Base-by-base conservation (phyloP, 1,140 invertebrate genomes). In the Aphaenogaster floridana region DNA sequence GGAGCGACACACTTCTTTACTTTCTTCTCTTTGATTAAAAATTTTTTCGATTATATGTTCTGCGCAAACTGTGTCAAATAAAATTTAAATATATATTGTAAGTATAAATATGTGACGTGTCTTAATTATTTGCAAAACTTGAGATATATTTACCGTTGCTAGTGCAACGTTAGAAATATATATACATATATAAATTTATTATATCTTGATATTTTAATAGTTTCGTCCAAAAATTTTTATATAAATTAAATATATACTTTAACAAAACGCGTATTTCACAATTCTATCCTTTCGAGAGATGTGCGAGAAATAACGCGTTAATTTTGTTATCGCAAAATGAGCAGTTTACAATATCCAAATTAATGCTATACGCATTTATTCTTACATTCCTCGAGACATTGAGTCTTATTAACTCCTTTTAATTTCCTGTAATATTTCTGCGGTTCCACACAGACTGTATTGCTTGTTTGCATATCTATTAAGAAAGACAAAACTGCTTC, bases 401-500 rank as follows among this genome's bases (percentile, higher is more conserved):
- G 76, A 64, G 74, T 74, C 74, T 88, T 89, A 86, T 81, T 86
- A 86, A 86, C 64, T 69, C 68, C 39, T 89, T 81, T 86, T 90
- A 63, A 86, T 89, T 89, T 86, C 68, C 54, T 69, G 86, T 71
- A 66, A 68, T 87, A 72, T 85, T 88, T 86, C 88, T 64, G 59
- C 66, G 39, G 54, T 83, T 74, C 78, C 64, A 28, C 28, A 28
- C 28, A 54, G 83, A 88, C 59, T 79, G 78, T 83, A 42, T 63
- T 79, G 54, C 88, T 79, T 86, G 72, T 89, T 91, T 90, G 83
- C 84, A 80, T 91, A 90, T 63, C 59, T 54, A 39, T 48, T 57
- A 52, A 78, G 48, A 86, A 59, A 87, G 86, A 87, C 57, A 54
- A 63, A 78, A 86, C 59, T 76, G 86, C 80, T 66, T 63, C 86